These are phyloP conservation scores for Macaria liturata DNA, from an alignment of 2,888 invertebrate species.

Conservation along the genomic window DNA sequence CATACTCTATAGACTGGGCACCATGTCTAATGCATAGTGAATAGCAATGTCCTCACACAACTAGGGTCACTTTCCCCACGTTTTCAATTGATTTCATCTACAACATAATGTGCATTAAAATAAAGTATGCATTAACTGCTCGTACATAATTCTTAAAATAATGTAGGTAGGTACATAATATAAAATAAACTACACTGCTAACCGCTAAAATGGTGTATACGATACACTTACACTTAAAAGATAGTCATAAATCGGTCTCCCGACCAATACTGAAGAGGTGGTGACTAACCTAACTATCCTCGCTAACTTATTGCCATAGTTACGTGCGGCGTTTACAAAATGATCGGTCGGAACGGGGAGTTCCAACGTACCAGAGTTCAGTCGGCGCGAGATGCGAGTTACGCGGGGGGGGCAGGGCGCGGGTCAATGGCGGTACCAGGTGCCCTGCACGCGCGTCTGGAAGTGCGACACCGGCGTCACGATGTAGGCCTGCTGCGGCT, in stretches of 20 bases:
- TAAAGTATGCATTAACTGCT: conserved; percentile 28
- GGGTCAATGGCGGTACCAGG: conserved; percentile 81
- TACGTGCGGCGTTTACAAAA: conserved; percentile 55
- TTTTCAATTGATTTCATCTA: conserved; percentile 17
- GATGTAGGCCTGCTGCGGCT: conserved; percentile 85
- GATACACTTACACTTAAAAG: conserved; percentile 62
- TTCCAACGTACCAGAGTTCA: conserved; percentile 44
- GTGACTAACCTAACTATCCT: conserved; percentile 58
- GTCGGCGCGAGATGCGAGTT: conserved; percentile 52
- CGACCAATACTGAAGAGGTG: conserved; percentile 79
- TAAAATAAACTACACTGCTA: conserved; percentile 74
- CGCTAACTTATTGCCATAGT: conserved; percentile 75
- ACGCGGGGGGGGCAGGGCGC: conserved; percentile 40
- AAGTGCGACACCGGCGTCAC: conserved; percentile 87
- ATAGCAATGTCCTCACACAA: conserved; percentile 8
- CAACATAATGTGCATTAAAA: conserved; percentile 30
- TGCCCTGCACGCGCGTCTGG: conserved; percentile 85
- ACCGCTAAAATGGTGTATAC: conserved; percentile 66
- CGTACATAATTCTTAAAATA: conserved; percentile 30
- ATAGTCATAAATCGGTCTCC: conserved; percentile 68
- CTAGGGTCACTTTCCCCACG: conserved; percentile 3
- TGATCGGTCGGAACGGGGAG: conserved; percentile 39
- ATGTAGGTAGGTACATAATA: conserved; percentile 33
- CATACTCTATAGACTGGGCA: conserved; percentile 4
- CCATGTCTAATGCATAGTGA: conserved; percentile 6